Evolutionary conservation across 37 sponge, comb jelly and placozoan genomes (phyloP).

Genomic region (Chondrosia reniformis): DNA sequence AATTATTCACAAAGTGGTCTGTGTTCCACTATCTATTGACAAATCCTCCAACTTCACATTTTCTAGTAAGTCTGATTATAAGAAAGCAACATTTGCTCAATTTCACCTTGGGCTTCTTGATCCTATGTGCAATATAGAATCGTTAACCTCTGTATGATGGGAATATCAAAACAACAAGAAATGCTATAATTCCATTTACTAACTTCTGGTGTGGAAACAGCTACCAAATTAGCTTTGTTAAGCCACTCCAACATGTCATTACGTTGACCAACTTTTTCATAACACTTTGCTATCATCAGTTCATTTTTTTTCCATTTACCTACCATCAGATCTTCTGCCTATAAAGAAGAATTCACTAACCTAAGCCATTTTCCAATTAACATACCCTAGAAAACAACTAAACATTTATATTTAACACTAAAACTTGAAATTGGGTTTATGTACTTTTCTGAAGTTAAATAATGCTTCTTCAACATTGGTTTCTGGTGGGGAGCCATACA

Average conservation of each 20-base stretch:
- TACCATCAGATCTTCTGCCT: conserved; percentile 50
- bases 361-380: neutral
- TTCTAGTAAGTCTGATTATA: no score
- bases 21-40: no score
- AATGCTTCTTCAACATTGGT: conserved; percentile 47
- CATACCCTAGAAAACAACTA: neutral
- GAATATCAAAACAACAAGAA: neutral
- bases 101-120: neutral
- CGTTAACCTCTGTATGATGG: no score
- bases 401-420: neutral
- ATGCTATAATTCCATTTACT: neutral
- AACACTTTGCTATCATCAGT: conserved; percentile 70
- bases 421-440: neutral
- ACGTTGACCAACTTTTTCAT: conserved; percentile 28
- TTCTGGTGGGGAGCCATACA: conserved; percentile 56
- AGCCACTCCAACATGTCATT: conserved; percentile 40
- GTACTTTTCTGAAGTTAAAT: conserved; percentile 43
- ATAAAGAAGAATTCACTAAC: neutral
- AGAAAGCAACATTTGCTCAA: neutral
- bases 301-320: conserved; percentile 48
- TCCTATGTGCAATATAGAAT: neutral
- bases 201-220: conserved; percentile 44
- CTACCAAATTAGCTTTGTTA: conserved; percentile 31
- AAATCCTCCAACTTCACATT: no score
- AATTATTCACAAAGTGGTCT: no score